phyloP scores from a whole-genome alignment of 1,140 invertebrate genomes.

The Archivesica marissinica region DNA sequence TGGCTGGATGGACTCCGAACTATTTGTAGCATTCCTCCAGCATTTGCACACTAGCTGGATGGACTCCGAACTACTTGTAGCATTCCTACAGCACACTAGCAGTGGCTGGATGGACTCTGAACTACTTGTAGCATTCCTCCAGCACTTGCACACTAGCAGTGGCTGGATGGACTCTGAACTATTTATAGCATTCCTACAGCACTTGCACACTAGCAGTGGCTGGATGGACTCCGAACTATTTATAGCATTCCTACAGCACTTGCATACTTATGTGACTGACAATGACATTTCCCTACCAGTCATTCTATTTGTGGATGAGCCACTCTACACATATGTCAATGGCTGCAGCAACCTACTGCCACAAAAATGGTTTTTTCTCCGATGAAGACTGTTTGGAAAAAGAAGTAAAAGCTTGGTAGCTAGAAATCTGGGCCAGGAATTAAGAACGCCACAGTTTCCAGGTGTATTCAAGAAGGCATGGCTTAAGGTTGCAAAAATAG shows the following conservation, averaged over 20 bases:
- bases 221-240: constrained; percentile 26
- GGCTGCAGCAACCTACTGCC: not conserved
- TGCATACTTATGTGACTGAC: not conserved
- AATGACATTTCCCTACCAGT: not conserved
- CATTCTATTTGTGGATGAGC: constrained; percentile 42
- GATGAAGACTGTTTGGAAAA: constrained; percentile 17
- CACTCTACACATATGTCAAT: constrained; percentile 46
- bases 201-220: constrained; percentile 5
- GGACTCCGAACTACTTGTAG: no score
- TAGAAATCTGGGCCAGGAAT: constrained; percentile 1
- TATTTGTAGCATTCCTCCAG: no score
- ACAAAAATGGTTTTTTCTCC: constrained; percentile 28
- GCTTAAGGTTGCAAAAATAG: not conserved
- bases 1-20: no score
- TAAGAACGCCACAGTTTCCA: constrained; percentile 16
- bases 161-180: no score
- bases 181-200: no score
- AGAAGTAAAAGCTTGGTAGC: not conserved
- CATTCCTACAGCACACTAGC: no score
- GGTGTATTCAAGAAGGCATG: not conserved
- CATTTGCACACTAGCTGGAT: no score
- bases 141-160: no score
- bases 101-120: no score
- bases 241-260: not conserved
- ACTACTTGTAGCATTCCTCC: no score